These are phyloP conservation scores for Escarpia spicata DNA, from an alignment of 2,888 invertebrate genomes.

Conservation along the genomic window DNA sequence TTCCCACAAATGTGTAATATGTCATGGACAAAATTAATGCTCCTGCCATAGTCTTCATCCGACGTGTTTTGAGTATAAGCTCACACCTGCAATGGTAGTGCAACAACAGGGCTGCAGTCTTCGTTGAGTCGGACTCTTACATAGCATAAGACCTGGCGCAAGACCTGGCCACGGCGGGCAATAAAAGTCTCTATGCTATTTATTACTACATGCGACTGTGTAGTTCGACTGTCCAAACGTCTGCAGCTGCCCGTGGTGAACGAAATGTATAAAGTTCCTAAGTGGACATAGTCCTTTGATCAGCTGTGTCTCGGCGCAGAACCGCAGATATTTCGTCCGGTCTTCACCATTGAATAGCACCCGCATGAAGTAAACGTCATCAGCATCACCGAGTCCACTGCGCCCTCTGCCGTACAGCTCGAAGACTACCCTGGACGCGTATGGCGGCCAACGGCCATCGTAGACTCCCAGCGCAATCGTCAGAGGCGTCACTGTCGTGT, in stretches of 20 bases:
- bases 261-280: conserved; percentile 18
- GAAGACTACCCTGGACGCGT: conserved; percentile 86
- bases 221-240: not conserved
- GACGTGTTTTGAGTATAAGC: no score
- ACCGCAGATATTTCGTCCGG: not conserved
- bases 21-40: no score
- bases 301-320: conserved; percentile 22
- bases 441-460: conserved; percentile 75
- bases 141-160: no score
- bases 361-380: conserved; percentile 8
- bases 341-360: conserved; percentile 24
- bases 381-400: not conserved
- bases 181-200: not conserved
- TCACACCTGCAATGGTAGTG: not conserved
- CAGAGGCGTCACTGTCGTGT: conserved; percentile 86
- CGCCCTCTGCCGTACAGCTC: conserved; percentile 71
- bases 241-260: not conserved
- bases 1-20: no score
- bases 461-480: conserved; percentile 81
- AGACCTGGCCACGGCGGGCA: not conserved
- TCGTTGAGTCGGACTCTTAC: not conserved
- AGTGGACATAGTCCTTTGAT: conserved; percentile 22
- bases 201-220: not conserved
- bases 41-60: no score
- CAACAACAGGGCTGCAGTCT: not conserved